Base-by-base conservation (phyloP, 2,113 vertebrate species). In the Callipepla californica region DNA sequence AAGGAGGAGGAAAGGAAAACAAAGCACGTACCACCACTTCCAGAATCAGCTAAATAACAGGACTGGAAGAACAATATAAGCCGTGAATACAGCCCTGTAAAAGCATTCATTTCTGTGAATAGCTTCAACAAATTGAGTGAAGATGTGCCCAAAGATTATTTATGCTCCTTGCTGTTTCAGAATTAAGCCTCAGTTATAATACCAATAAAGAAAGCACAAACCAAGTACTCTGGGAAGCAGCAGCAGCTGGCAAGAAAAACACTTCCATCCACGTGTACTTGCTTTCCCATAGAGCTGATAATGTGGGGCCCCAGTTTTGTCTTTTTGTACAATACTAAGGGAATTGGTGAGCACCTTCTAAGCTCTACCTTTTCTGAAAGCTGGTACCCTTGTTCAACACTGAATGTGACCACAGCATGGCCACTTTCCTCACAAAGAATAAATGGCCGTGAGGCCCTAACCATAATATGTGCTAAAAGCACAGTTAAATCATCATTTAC, bases 311-410 rank as follows among this genome's bases (percentile, higher is more conserved):
- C 4, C 10, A 26, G 13, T 8, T 40, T 3, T 2, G 14, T 8
- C 8, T 4, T 14, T 32, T 23, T 1, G 2, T 3, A 4, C n/a
- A 61, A 18, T 1, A 3, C n/a, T n/a, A 9, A 44, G 6, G 26
- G 38, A 5, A 44, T 0, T 13, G 0, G 20, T 1, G 1, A 61
- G 9, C 26, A 19, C 11, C 3, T 3, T 20, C 7, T 10, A 2
- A 26, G 2, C 3, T 30, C 17, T 1, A 5, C 20, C 21, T 42
- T 25, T 47, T 7, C 25, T 13, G 9, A 7, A 2, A 13, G 19
- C 26, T 28, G 7, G 3, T 8, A 21, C 11, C 57, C 28, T 6
- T 6, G 5, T 48, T 6, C 13, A 13, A 1, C 4, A 6, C 6
- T 20, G 9, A 20, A 6, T 2, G 1, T 7, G 2, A 6, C 51